These are phyloP conservation scores for Eupeodes luniger DNA, from an alignment of 2,888 invertebrate genomes.

Conservation along the genomic window DNA sequence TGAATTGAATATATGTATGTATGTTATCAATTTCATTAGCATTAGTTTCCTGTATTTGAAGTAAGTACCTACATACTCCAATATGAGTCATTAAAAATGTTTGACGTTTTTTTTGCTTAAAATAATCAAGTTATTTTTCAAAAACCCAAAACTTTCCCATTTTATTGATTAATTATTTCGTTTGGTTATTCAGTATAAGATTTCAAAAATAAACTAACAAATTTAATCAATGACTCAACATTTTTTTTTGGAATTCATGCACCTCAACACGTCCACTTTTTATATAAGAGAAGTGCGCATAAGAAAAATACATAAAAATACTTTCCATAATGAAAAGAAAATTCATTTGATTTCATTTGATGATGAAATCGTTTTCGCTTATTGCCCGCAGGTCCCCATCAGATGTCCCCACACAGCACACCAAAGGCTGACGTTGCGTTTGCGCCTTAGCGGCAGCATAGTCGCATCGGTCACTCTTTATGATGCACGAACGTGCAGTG, in stretches of 20 bases:
- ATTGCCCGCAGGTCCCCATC: constrained; percentile 15
- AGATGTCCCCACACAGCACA: constrained; percentile 8
- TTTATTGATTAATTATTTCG: not conserved
- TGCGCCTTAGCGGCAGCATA: no score
- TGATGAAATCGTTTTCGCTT: constrained; percentile 74
- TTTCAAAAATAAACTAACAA: not conserved
- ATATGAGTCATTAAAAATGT: no score
- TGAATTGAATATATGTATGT: no score
- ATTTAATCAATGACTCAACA: constrained; percentile 4
- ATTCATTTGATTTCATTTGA: constrained; percentile 64
- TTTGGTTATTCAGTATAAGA: not conserved
- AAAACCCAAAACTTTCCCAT: not conserved
- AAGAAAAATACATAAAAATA: constrained; percentile 58
- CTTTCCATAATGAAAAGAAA: constrained; percentile 75
- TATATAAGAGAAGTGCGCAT: not conserved
- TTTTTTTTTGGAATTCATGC: not conserved
- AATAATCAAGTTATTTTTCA: no score
- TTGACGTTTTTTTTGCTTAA: no score
- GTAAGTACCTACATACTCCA: no score
- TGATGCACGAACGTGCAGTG: not conserved
- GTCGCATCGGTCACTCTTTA: no score
- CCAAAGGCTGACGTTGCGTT: not conserved
- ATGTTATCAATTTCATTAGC: no score
- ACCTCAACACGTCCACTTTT: constrained; percentile 1
- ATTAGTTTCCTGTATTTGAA: no score